Percentiles rank a stretch among this genome's conserved stretches.
Evolutionary conservation across 2,888 invertebrate genomes (phyloP).

Genomic region (Thymelicus lineola): DNA sequence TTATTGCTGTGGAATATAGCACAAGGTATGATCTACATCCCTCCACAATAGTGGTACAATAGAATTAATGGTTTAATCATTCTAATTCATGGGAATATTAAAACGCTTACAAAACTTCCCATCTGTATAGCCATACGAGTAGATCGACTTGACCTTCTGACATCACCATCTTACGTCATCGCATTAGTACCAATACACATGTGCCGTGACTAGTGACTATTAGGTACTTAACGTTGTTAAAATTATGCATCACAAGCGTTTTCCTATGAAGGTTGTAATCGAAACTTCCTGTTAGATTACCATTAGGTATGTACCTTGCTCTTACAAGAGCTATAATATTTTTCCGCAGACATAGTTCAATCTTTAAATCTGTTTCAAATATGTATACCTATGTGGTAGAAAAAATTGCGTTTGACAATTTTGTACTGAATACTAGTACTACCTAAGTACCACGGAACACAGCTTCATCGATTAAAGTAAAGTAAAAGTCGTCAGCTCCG

Average conservation of each 20-base stretch:
- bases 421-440: too few relatives aligned
- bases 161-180: conserved; percentile 26
- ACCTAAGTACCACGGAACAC: too few relatives aligned
- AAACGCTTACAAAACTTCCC: conserved; percentile 4
- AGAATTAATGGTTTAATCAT: not conserved
- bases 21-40: not conserved
- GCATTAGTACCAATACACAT: conserved; percentile 6
- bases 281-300: conserved; percentile 1
- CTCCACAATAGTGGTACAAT: not conserved
- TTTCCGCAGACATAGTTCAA: too few relatives aligned
- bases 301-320: not conserved
- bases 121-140: conserved; percentile 1
- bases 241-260: not conserved
- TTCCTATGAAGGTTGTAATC: not conserved
- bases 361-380: too few relatives aligned
- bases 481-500: too few relatives aligned
- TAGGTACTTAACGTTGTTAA: not conserved
- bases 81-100: not conserved
- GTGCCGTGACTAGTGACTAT: not conserved
- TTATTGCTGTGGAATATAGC: not conserved
- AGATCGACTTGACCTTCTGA: conserved; percentile 12
- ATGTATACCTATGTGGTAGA: too few relatives aligned
- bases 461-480: too few relatives aligned
- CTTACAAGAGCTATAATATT: too few relatives aligned
- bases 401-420: too few relatives aligned